phyloP scores from a whole-genome alignment of 2,113 vertebrate species.

The Onychostruthus taczanowskii region DNA sequence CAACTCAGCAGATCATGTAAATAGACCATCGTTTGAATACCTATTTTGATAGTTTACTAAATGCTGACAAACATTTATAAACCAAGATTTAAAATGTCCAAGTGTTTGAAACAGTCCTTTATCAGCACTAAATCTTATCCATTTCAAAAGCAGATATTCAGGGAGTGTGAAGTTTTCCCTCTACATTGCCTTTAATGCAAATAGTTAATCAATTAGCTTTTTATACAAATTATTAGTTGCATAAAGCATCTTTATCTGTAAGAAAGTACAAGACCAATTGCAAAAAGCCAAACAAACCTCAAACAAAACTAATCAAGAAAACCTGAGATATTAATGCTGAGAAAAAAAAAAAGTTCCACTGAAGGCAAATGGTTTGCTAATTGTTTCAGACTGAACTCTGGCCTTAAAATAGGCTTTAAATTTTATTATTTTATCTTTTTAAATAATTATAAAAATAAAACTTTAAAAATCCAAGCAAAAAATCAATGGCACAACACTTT shows the following conservation, averaged over 20 bases:
- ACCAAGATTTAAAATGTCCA: not conserved
- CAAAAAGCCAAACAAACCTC: not conserved
- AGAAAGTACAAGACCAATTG: not conserved
- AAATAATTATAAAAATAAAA: not conserved
- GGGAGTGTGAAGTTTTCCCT: not conserved
- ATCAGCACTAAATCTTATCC: not conserved
- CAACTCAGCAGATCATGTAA: not conserved
- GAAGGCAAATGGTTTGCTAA: not conserved
- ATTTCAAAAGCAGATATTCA: not conserved
- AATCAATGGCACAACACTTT: not conserved
- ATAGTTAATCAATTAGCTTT: not conserved
- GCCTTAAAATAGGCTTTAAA: not conserved
- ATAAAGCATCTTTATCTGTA: not conserved
- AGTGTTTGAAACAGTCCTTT: not conserved
- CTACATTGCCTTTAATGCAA: not conserved
- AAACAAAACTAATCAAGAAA: not conserved
- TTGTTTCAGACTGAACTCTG: not conserved
- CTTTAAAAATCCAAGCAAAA: not conserved
- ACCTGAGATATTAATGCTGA: not conserved
- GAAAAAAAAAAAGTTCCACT: not conserved
- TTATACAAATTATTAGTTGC: not conserved
- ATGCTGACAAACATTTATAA: not conserved
- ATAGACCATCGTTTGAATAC: not conserved
- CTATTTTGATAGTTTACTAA: not conserved
- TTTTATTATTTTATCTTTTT: not conserved